phyloP scores from a whole-genome alignment of 2,888 invertebrate genomes.

The Frankliniella intonsa region DNA sequence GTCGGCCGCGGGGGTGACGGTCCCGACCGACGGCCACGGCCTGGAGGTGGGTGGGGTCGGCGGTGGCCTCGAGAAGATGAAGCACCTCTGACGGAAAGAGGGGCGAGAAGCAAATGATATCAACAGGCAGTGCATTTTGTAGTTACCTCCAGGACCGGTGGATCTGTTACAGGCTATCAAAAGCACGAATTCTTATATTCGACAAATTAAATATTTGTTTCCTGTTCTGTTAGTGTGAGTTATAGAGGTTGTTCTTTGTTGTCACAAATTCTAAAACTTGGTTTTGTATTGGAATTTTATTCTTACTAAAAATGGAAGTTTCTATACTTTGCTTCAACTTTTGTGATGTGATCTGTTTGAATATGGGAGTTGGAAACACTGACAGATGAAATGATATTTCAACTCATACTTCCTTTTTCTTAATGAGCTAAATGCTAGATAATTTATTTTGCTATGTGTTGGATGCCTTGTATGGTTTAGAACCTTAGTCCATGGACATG shows the following conservation, averaged over 20 bases:
- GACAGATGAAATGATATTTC: background rate
- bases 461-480: no score
- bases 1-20: background rate
- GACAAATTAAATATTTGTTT: background rate
- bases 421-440: background rate
- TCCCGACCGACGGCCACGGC: background rate
- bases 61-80: background rate
- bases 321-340: background rate
- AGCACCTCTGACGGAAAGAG: background rate
- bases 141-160: no score
- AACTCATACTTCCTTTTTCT: background rate
- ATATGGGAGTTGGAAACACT: background rate
- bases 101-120: background rate
- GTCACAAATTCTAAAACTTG: background rate
- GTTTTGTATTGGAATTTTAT: background rate
- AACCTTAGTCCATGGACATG: no score
- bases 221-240: background rate
- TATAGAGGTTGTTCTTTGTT: no score
- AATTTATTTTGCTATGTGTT: background rate
- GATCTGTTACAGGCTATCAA: background rate
- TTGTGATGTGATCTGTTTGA: background rate
- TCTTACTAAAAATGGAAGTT: background rate
- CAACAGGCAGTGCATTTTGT: no score
- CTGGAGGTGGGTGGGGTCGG: background rate
- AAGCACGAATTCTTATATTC: background rate